These are phyloP conservation scores for Schizopygopsis malacanthus DNA, from an alignment of 2,797 vertebrate species.

Conservation along the genomic window DNA sequence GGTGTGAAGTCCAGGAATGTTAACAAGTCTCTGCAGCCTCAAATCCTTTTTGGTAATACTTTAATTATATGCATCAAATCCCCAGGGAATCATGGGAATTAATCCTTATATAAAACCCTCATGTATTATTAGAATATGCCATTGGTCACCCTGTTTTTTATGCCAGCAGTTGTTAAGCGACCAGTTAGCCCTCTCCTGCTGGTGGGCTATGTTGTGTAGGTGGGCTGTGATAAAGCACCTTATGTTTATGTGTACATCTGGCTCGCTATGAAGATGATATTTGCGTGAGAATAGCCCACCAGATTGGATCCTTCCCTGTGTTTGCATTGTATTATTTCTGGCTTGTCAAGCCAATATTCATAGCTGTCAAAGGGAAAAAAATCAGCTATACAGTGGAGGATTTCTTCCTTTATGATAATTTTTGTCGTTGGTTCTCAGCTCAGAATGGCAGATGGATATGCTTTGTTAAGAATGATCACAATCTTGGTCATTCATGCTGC, in stretches of 20 bases:
- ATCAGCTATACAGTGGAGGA: slow-evolving; percentile 9
- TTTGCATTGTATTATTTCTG: slow-evolving; percentile 16
- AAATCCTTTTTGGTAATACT: slow-evolving; percentile 22
- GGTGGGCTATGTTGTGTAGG: not conserved
- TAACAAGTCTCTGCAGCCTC: slow-evolving; percentile 19
- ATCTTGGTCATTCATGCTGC: not conserved
- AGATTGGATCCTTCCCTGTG: slow-evolving; percentile 40
- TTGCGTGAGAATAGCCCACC: slow-evolving; percentile 40
- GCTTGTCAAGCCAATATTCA: slow-evolving; percentile 30
- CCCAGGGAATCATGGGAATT: slow-evolving; percentile 16
- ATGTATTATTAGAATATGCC: slow-evolving; percentile 5
- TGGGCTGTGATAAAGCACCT: slow-evolving; percentile 44
- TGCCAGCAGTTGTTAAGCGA: not conserved
- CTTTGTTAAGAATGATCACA: slow-evolving; percentile 16
- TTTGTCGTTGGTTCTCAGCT: slow-evolving; percentile 15
- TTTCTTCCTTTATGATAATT: slow-evolving; percentile 24
- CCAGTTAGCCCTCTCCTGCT: slow-evolving; percentile 7
- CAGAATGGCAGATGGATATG: slow-evolving; percentile 35
- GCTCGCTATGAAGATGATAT: slow-evolving; percentile 35
- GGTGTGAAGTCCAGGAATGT: slow-evolving; percentile 23
- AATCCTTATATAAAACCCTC: not conserved
- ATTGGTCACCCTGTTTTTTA: not conserved
- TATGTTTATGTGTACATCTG: slow-evolving; percentile 34
- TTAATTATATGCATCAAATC: slow-evolving; percentile 23
- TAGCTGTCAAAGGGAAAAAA: slow-evolving; percentile 21